Evolutionary conservation across 2,113 vertebrate species (phyloP).

Genomic region (Alectura lathami): DNA sequence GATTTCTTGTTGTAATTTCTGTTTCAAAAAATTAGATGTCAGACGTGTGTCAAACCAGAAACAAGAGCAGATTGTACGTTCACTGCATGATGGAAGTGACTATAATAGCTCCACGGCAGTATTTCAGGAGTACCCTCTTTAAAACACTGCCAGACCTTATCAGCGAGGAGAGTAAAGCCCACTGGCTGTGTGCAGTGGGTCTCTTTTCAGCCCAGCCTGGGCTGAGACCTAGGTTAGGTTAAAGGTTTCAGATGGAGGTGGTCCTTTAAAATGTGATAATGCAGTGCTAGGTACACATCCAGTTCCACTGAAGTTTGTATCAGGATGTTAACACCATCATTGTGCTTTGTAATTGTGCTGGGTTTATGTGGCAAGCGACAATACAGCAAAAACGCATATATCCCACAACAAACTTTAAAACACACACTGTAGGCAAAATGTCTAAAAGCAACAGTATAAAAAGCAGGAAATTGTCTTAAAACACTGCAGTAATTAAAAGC

Average conservation of each 20-base stretch:
- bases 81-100: background rate
- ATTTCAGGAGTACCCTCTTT: background rate
- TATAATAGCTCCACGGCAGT: background rate
- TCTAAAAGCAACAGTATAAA: too few relatives aligned
- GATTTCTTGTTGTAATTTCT: background rate
- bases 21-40: background rate
- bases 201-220: background rate
- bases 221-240: background rate
- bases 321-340: background rate
- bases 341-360: too few relatives aligned
- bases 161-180: background rate
- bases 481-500: too few relatives aligned
- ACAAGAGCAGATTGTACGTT: background rate
- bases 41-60: background rate
- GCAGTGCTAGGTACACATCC: background rate
- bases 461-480: too few relatives aligned
- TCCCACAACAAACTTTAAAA: background rate
- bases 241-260: background rate
- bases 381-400: background rate
- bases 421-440: background rate
- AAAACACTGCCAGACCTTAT: background rate
- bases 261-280: background rate
- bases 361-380: background rate
- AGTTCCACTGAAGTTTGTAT: background rate
- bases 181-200: background rate